Conservation (phyloP, 1,140 invertebrate species). For the Cepaea nemoralis region DNA sequence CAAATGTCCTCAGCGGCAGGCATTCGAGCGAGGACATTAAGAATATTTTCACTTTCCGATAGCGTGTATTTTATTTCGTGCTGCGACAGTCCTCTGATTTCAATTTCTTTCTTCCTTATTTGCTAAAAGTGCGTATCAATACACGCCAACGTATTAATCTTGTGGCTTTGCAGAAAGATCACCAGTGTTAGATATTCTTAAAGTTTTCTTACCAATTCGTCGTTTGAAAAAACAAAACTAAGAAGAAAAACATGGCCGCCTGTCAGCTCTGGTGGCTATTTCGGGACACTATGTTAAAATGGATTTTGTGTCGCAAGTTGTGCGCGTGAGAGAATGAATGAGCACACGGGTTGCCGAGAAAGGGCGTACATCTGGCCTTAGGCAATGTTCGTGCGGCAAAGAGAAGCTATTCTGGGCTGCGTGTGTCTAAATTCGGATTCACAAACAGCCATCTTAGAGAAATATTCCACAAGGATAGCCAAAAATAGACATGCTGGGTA, state of each 20-base stretch:
- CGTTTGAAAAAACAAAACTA: too few relatives aligned
- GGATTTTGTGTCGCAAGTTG: constrained; percentile 27
- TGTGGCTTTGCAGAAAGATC: too few relatives aligned
- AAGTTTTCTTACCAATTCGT: not conserved
- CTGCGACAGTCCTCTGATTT: too few relatives aligned
- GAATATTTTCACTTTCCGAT: too few relatives aligned
- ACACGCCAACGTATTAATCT: too few relatives aligned
- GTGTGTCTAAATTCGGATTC: constrained; percentile 34
- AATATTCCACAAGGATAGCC: constrained; percentile 31
- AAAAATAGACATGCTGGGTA: constrained; percentile 21
- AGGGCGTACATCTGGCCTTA: constrained; percentile 14
- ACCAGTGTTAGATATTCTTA: not conserved
- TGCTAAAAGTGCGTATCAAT: too few relatives aligned
- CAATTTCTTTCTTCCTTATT: too few relatives aligned
- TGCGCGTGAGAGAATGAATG: not conserved
- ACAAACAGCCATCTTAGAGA: constrained; percentile 25
- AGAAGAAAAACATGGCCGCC: constrained; percentile 7
- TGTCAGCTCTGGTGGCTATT: not conserved
- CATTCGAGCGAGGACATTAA: too few relatives aligned
- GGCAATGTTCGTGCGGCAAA: constrained; percentile 19
- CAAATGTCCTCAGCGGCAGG: too few relatives aligned
- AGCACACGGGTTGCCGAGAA: constrained; percentile 15
- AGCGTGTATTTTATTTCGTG: too few relatives aligned
- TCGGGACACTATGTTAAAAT: not conserved
- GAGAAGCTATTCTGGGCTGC: constrained; percentile 24